Conservation (phyloP, 2,888 invertebrate species). For the Ptychoptera contaminata region DNA sequence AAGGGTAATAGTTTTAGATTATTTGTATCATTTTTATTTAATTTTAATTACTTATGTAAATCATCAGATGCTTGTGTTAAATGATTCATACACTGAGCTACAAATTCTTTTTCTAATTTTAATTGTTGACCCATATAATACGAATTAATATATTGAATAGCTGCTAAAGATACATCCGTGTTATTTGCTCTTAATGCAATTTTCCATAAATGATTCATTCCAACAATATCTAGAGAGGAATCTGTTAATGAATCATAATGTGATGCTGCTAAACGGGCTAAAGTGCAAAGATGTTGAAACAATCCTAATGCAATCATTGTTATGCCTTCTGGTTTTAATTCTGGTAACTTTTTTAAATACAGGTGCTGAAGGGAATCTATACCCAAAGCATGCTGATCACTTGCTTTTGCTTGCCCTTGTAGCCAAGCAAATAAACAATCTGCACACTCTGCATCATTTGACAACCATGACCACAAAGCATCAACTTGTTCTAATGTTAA, state of each 20-base stretch:
- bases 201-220: constrained; percentile 90
- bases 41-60: constrained; percentile 29
- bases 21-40: not conserved
- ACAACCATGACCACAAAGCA: constrained; percentile 80
- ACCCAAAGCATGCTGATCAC: constrained; percentile 81
- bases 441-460: constrained; percentile 68
- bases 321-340: constrained; percentile 71
- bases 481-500: constrained; percentile 79
- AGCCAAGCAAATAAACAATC: constrained; percentile 92
- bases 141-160: constrained; percentile 84
- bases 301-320: constrained; percentile 83
- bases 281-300: constrained; percentile 79
- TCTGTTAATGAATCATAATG: constrained; percentile 39
- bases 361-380: constrained; percentile 75
- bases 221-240: constrained; percentile 44
- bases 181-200: constrained; percentile 81
- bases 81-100: constrained; percentile 85
- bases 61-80: constrained; percentile 69
- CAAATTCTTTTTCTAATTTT: constrained; percentile 83
- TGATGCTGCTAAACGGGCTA: constrained; percentile 67
- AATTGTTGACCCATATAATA: constrained; percentile 88
- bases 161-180: constrained; percentile 88
- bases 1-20: not conserved
- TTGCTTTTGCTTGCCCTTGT: constrained; percentile 77
- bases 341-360: constrained; percentile 78